phyloP scores from a whole-genome alignment of 2,113 vertebrate genomes.

The Carassius gibelio region DNA sequence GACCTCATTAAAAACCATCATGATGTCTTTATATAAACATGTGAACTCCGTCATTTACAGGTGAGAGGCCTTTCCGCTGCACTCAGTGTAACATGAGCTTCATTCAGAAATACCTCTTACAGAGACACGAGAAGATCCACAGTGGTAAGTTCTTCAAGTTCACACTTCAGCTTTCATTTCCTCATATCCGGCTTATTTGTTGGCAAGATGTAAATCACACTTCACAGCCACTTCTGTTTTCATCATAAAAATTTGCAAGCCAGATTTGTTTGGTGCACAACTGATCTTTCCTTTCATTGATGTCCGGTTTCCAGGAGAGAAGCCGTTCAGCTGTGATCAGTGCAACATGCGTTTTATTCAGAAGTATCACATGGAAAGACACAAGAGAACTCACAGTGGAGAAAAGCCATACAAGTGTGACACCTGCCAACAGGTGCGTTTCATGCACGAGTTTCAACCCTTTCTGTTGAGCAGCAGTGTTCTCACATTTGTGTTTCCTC shows the following conservation, averaged over 20 bases:
- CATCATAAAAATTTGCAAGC: neutral
- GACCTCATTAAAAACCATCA: neutral
- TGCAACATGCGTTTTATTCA: constrained; percentile 99
- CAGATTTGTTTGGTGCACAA: neutral
- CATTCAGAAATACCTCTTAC: constrained; percentile 98
- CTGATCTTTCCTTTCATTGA: neutral
- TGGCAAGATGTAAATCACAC: neutral
- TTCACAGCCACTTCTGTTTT: constrained; percentile 5
- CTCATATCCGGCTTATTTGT: neutral
- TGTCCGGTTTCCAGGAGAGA: constrained; percentile 80
- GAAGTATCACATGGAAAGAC: constrained; percentile 99
- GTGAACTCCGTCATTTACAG: constrained; percentile 59
- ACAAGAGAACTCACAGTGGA: constrained; percentile 98
- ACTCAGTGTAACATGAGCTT: constrained; percentile 99
- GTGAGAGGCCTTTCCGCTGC: constrained; percentile 96
- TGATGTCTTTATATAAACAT: neutral
- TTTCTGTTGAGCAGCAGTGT: neutral
- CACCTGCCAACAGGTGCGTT: constrained; percentile 91
- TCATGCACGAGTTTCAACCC: neutral
- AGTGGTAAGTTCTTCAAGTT: constrained; percentile 77
- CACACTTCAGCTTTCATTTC: neutral
- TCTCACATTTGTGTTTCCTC: neutral
- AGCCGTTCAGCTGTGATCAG: constrained; percentile 97
- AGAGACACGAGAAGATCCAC: constrained; percentile 97
- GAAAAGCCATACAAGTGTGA: constrained; percentile 99